These are phyloP conservation scores for Sminthurides bifidus DNA, from an alignment of 1,140 invertebrate species.

Conservation along the genomic window DNA sequence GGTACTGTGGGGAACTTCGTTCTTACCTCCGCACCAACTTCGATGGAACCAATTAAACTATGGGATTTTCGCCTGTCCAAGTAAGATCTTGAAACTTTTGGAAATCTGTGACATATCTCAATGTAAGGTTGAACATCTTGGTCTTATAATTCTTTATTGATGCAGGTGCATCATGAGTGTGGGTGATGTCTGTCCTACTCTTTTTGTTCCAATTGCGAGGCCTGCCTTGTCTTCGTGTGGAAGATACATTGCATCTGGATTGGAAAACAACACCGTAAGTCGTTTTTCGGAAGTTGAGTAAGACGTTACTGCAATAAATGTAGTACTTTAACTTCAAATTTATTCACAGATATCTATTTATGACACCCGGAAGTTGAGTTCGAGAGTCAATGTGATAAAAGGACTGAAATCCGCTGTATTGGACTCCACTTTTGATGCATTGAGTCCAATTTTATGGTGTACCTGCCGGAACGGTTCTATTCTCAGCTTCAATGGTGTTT, in stretches of 20 bases:
- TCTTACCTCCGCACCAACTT: conserved; percentile 13
- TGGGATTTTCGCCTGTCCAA: conserved; percentile 25
- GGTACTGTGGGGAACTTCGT: conserved; percentile 15
- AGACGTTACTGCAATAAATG: background rate
- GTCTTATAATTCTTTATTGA: background rate
- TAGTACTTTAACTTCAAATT: background rate
- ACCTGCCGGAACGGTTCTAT: conserved; percentile 18
- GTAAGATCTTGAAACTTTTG: conserved; percentile 5
- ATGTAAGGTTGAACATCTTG: background rate
- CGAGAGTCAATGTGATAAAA: conserved; percentile 1
- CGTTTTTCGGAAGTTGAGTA: background rate
- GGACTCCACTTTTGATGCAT: conserved; percentile 20
- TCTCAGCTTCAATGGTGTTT: too few relatives aligned
- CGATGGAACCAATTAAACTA: conserved; percentile 21
- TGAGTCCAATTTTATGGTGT: conserved; percentile 17
- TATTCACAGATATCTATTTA: conserved; percentile 20
- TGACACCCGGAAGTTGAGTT: conserved; percentile 23
- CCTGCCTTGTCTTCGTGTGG: conserved; percentile 24
- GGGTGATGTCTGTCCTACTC: conserved; percentile 11
- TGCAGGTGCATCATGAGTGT: conserved; percentile 18
- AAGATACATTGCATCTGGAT: conserved; percentile 24
- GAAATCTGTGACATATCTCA: background rate
- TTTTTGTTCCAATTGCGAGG: conserved; percentile 13
- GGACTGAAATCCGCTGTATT: conserved; percentile 11
- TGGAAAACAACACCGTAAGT: conserved; percentile 24